Evolutionary conservation across 2,113 vertebrate species (phyloP), one percentile per base, ranked within the genome.

Genomic region (Empidonax traillii): DNA sequence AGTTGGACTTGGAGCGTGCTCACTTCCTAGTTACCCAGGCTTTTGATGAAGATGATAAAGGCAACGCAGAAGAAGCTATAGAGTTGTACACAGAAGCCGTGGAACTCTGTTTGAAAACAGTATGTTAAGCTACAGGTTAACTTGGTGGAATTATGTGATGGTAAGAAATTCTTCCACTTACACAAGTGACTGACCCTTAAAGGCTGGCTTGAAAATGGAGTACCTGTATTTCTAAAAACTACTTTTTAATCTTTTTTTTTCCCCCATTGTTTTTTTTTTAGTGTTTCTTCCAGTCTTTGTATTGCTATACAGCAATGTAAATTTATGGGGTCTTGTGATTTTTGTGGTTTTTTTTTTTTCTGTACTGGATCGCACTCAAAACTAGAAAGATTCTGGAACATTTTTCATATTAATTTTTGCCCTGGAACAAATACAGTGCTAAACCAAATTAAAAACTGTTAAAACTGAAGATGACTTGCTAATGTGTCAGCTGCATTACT

Each of bases 1-100:
- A 99, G 86, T 90, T 99, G 98, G 99, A 99, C 91, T 97, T 99
- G 91, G 99, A 99, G 90, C 98, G 99, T 6, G 99, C 99, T 37
- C 99, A 98, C 97, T 99, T 99, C 97, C 98, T 99, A 68, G 99
- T 99, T 83, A 99, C 99, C 0, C 99, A 99, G 97, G 99, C 99
- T 51, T 99, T 99, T 93, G 98, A 99, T 58, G 99, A 99, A 96
- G 99, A 99, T 72, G 99, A 99, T 80, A 99, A 99, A 96, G 99
- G 98, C 78, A 99, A 99, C 35, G 93, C 95, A 14, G 99, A 99
- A 35, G 99, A 99, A 96, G 99, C 99, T 19, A 93, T 99, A 52
- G 99, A 99, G 76, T 94, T 99, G 72, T 99, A 99, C 97, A 99
- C 99, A 14, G 99, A 99, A 98, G 99, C 99, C 0, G 99, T 99